Percentiles rank a stretch among this genome's conserved stretches.
phyloP scores from a whole-genome alignment of 1,140 invertebrate species.

The Sycobia sp. region DNA sequence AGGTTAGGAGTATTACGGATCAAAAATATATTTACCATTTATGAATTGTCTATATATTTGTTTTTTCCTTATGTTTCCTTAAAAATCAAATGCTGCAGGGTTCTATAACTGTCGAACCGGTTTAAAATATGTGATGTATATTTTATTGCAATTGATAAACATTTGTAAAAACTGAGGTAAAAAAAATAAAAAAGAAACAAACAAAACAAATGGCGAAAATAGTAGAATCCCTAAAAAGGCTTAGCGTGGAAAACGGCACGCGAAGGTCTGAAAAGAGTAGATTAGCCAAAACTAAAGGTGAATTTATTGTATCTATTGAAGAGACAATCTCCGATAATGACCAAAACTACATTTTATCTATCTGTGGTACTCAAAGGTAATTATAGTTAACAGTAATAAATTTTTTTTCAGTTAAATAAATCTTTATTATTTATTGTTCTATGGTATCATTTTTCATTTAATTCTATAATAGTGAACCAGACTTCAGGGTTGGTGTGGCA shows the following conservation, averaged over 20 bases:
- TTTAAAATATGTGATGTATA: no score
- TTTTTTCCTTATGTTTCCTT: no score
- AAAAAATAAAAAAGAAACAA: no score
- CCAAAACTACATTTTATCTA: conserved; percentile 48
- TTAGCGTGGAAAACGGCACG: conserved; percentile 39
- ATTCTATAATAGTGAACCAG: conserved; percentile 44
- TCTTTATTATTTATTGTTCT: conserved; percentile 7
- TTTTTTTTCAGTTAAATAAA: background rate
- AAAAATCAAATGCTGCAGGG: conserved; percentile 1
- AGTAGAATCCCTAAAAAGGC: conserved; percentile 40
- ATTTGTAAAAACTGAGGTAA: background rate
- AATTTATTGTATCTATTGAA: conserved; percentile 41
- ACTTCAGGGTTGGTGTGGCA: conserved; percentile 52
- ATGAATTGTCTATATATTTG: no score
- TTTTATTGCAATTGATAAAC: background rate
- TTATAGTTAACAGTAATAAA: background rate
- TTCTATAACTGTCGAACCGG: no score
- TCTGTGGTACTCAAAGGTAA: conserved; percentile 50
- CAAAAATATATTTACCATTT: conserved; percentile 8
- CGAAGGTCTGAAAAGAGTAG: conserved; percentile 17
- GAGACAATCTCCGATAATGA: conserved; percentile 41
- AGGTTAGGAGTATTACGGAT: conserved; percentile 1
- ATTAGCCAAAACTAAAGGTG: conserved; percentile 28
- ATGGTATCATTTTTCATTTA: background rate
- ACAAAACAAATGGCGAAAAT: conserved; percentile 45